Evolutionary conservation across 2,888 invertebrate genomes (phyloP), one percentile per base, ranked within the genome.

Genomic region (Morpho helenor): DNA sequence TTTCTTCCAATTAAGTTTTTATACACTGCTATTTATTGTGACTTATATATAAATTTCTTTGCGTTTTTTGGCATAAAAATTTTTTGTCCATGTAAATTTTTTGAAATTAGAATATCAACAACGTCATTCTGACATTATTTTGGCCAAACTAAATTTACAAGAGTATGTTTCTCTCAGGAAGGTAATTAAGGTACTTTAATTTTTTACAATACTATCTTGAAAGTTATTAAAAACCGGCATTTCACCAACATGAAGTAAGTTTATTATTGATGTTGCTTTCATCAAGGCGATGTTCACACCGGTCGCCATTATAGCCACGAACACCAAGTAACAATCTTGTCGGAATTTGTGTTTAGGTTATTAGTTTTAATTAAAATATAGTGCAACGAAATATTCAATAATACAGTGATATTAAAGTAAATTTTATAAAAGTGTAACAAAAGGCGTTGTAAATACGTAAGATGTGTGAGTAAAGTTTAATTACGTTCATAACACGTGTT

Each of bases 291-390:
- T 81, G 74, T 87, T 89, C 85, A 77, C 57, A 63, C 63, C 73
- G 80, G 91, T 89, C 87, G 91, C 90, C 90, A 91, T 91, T 90
- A 85, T 80, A 87, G 89, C 91, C 91, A 90, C 91, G 91, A 87
- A 82, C 53, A 52, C 63, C 54, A 59, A 58, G 50, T 56, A 57
- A 50, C 56, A 53, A 49, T 55, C 73, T 75, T 76, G 78, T 80
- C 82, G 82, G 79, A 73, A 76, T 72, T 74, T 79, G 75, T 70
- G 75, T 80, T 69, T 80, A 88, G 88, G 89, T 88, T 89, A 89
- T 49, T 76, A 84, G 81, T 84, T 83, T 74, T 74, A 80, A 78
- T 80, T 76, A 71, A 72, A 68, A 73, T 73, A 69, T 72, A 70
- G 85, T 84, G 82, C 74, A 74, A 72, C 66, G 68, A 75, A 81